Conservation (phyloP, 1,140 invertebrate genomes). For the Samia ricini region DNA sequence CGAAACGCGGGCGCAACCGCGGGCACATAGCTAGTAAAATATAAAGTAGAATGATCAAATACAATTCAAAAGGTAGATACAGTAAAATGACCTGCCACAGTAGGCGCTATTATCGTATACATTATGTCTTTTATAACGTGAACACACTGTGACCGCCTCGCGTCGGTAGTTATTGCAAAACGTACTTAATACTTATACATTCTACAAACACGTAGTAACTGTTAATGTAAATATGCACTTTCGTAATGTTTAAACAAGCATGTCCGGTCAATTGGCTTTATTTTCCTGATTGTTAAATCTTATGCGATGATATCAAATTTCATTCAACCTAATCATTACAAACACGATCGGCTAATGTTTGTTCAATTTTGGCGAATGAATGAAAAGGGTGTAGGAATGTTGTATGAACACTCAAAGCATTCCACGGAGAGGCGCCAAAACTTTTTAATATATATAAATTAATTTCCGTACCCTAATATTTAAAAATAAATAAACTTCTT, state of each 20-base stretch:
- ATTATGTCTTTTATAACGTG: conserved; percentile 2
- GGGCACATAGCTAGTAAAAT: background rate
- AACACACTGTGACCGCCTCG: background rate
- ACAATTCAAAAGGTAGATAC: background rate
- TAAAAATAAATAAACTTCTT: no score
- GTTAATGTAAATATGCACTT: background rate
- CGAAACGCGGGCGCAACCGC: no score
- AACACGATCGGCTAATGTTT: no score
- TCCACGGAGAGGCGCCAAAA: no score
- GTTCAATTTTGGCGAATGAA: no score
- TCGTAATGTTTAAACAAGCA: background rate
- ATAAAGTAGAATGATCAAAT: background rate
- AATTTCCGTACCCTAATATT: no score
- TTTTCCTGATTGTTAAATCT: background rate
- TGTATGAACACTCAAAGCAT: no score
- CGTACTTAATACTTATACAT: background rate
- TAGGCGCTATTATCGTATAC: background rate
- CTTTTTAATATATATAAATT: no score
- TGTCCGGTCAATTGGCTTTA: background rate
- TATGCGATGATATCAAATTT: background rate
- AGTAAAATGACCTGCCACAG: background rate
- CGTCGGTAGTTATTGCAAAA: conserved; percentile 2
- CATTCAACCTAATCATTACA: background rate
- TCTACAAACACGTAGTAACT: background rate
- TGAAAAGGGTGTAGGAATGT: no score